Conservation (phyloP, 2,888 invertebrate genomes). For the Eilema sororculum region DNA sequence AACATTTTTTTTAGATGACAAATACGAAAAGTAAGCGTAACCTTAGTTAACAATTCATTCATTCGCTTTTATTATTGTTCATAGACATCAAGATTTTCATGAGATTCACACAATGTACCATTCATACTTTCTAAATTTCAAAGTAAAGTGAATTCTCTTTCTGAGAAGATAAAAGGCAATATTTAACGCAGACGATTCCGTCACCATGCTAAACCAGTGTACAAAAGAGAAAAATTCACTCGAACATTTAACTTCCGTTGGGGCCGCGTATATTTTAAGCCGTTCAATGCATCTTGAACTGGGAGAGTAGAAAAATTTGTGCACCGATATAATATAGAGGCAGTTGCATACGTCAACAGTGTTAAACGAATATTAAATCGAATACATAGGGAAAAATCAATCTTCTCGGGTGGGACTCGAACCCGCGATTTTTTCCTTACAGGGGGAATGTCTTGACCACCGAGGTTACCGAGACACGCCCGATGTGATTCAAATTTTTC, state of each 20-base stretch:
- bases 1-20: too few species aligned
- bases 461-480: too few species aligned
- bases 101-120: not conserved
- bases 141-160: slow-evolving; percentile 42
- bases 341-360: not conserved
- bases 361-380: too few species aligned
- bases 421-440: too few species aligned
- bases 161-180: slow-evolving; percentile 58
- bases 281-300: slow-evolving; percentile 42
- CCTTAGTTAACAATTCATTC: not conserved
- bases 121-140: slow-evolving; percentile 35
- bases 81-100: not conserved
- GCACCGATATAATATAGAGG: slow-evolving; percentile 10
- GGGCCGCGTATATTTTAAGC: slow-evolving; percentile 47
- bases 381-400: too few species aligned
- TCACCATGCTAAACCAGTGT: slow-evolving; percentile 39
- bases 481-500: too few species aligned
- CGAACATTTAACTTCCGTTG: slow-evolving; percentile 40
- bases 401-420: too few species aligned
- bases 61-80: not conserved
- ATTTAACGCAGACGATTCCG: slow-evolving; percentile 59
- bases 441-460: too few species aligned
- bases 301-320: slow-evolving; percentile 29
- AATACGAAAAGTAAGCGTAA: too few species aligned
- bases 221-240: slow-evolving; percentile 48